Percentiles rank a stretch among this genome's conserved stretches.
phyloP scores from a whole-genome alignment of 2,797 vertebrate genomes.

The Meda fulgida region DNA sequence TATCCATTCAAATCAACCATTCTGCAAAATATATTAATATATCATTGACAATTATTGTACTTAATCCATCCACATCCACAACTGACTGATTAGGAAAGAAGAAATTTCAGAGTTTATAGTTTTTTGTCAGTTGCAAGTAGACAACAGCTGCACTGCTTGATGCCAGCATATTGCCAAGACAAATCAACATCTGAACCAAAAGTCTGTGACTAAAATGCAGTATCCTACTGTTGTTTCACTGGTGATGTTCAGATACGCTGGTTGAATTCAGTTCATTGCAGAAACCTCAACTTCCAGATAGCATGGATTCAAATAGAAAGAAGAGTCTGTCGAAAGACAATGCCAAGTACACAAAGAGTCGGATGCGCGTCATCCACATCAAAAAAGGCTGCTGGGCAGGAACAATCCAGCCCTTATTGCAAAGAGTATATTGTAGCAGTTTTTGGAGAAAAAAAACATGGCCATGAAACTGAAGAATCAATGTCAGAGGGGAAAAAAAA shows the following conservation, averaged over 20 bases:
- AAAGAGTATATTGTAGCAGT: not conserved
- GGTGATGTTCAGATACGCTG: not conserved
- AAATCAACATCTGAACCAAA: not conserved
- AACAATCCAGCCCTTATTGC: slow-evolving; percentile 60
- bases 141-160: slow-evolving; percentile 44
- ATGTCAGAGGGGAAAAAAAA: fast-evolving
- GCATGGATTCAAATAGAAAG: not conserved
- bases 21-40: not conserved
- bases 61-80: not conserved
- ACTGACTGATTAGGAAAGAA: no score
- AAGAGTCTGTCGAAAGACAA: slow-evolving; percentile 37
- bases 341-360: slow-evolving; percentile 29
- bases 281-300: not conserved
- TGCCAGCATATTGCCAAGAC: slow-evolving; percentile 47
- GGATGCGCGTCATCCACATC: slow-evolving; percentile 66
- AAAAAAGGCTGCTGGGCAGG: slow-evolving; percentile 47
- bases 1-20: not conserved
- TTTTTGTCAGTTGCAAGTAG: no score
- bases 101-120: no score
- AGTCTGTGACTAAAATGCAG: not conserved
- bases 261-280: not conserved
- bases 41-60: no score
- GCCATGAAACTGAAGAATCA: fast-evolving
- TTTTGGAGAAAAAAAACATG: fast-evolving
- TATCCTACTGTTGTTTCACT: not conserved